A percentile compares a stretch with the other conserved stretches of the same genome.
phyloP scores from a whole-genome alignment of 2,888 invertebrate genomes.

The Eumacrocentrus americanus region DNA sequence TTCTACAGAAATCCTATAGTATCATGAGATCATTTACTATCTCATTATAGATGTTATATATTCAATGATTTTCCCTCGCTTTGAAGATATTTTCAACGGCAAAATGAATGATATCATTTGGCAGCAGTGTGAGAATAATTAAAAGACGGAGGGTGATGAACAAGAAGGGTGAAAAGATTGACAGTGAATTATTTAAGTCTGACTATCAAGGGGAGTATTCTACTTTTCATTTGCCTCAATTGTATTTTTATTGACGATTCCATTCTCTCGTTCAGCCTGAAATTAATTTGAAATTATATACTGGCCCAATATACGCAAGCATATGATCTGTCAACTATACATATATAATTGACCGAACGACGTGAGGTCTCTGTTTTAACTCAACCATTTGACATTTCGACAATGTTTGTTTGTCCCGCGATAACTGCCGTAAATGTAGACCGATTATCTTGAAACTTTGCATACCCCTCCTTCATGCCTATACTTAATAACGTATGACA shows the following conservation, averaged over 20 bases:
- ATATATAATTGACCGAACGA: too few relatives aligned
- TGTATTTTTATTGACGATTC: constrained; percentile 14
- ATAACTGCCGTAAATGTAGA: too few relatives aligned
- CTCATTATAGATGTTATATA: not conserved
- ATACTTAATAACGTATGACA: too few relatives aligned
- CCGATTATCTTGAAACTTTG: too few relatives aligned
- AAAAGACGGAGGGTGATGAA: constrained; percentile 44
- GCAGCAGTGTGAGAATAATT: constrained; percentile 56
- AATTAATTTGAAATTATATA: too few relatives aligned
- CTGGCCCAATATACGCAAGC: too few relatives aligned
- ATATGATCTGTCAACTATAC: too few relatives aligned
- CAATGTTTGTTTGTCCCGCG: too few relatives aligned
- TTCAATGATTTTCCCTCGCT: constrained; percentile 33
- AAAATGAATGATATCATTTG: constrained; percentile 59
- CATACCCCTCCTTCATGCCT: too few relatives aligned
- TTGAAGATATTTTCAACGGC: constrained; percentile 47
- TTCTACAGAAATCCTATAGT: not conserved
- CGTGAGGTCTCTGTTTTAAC: too few relatives aligned
- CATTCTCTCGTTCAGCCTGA: not conserved
- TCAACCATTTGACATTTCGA: too few relatives aligned
- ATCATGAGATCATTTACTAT: too few relatives aligned
- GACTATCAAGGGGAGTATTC: constrained; percentile 49
- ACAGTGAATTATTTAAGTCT: constrained; percentile 59
- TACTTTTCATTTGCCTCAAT: constrained; percentile 12
- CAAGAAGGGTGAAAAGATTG: constrained; percentile 57